Conservation (phyloP, 2,888 invertebrate species). For the Cephus nigrinus region DNA sequence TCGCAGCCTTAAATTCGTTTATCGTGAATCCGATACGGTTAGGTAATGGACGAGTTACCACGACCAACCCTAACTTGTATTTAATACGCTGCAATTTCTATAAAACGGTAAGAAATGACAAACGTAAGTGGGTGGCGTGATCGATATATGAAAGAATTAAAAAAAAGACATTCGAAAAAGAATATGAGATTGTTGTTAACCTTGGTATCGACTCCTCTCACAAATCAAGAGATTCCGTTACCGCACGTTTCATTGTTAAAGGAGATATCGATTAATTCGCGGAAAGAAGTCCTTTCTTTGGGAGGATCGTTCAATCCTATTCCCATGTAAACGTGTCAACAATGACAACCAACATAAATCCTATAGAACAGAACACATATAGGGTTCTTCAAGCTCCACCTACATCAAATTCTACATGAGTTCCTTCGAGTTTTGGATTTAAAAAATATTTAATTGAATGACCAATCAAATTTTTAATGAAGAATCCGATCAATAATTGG, state of each 20-base stretch:
- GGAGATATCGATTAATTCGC: background rate
- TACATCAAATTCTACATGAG: background rate
- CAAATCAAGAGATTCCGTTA: background rate
- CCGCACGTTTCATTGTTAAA: background rate
- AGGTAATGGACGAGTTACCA: background rate
- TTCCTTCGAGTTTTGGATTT: background rate
- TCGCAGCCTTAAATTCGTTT: background rate
- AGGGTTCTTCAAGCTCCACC: background rate
- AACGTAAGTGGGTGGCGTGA: background rate
- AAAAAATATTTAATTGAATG: background rate
- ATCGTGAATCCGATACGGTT: background rate
- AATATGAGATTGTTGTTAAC: slow-evolving; percentile 45
- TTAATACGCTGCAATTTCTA: background rate
- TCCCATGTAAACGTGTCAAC: background rate
- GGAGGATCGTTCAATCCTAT: background rate
- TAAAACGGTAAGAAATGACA: background rate
- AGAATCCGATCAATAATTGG: too few species aligned
- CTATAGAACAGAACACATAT: background rate
- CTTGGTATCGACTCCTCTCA: slow-evolving; percentile 33
- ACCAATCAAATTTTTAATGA: background rate
- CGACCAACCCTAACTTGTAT: background rate
- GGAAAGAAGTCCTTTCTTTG: background rate
- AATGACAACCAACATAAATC: background rate
- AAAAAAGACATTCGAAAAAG: slow-evolving; percentile 15
- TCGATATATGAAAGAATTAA: slow-evolving; percentile 16